These are phyloP conservation scores for Chouioia cunea DNA, from an alignment of 2,888 invertebrate genomes.

Conservation along the genomic window DNA sequence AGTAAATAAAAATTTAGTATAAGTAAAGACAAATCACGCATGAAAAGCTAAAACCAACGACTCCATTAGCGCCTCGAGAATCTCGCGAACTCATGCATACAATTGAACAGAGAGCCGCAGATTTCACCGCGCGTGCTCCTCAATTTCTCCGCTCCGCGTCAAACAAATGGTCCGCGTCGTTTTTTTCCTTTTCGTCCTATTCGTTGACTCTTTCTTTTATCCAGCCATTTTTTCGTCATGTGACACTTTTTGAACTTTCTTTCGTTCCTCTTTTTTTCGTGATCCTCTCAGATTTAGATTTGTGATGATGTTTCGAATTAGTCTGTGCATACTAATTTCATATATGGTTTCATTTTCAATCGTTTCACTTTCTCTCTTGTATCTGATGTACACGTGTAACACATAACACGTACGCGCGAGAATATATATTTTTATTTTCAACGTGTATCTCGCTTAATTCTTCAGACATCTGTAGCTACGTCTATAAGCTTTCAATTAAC, in stretches of 20 bases:
- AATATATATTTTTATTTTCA: too few species aligned
- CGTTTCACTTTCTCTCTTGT: slow-evolving; percentile 35
- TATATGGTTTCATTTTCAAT: slow-evolving; percentile 32
- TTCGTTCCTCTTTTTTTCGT: not conserved
- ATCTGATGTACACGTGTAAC: not conserved
- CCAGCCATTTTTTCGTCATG: too few species aligned
- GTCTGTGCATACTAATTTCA: slow-evolving; percentile 29
- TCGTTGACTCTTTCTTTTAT: too few species aligned
- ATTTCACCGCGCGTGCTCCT: not conserved
- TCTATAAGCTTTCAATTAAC: slow-evolving; percentile 9
- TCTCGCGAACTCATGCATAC: slow-evolving; percentile 2
- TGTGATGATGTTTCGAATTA: slow-evolving; percentile 18
- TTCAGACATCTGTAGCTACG: not conserved
- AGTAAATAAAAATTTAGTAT: too few species aligned
- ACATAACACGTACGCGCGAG: too few species aligned
- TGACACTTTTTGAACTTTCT: too few species aligned
- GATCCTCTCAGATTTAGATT: not conserved
- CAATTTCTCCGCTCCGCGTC: slow-evolving; percentile 16
- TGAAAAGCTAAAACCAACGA: not conserved
- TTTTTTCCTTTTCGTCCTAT: not conserved
- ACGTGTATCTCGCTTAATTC: not conserved
- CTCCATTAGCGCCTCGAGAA: not conserved
- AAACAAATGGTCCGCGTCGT: slow-evolving; percentile 10
- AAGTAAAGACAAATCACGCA: not conserved
- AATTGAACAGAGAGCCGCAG: not conserved